Evolutionary conservation across 2,113 vertebrate genomes (phyloP).

Genomic region (Trematocara marginatum): DNA sequence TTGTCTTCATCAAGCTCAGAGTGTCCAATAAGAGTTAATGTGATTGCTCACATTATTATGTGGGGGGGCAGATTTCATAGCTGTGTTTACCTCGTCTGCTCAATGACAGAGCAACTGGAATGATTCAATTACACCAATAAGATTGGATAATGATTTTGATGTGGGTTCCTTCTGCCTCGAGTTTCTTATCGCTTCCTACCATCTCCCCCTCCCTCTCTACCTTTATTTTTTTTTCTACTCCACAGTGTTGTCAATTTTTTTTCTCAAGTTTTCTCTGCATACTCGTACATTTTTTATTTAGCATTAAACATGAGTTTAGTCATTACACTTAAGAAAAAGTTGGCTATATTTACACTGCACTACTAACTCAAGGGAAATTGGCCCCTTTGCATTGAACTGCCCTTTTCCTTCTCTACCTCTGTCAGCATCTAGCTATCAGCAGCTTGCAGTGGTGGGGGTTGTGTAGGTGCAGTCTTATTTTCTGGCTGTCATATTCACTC

Average conservation of each 20-base stretch:
- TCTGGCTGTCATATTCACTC: conserved; percentile 64
- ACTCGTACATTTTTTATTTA: background rate
- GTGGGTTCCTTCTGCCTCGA: conserved; percentile 54
- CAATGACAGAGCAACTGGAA: conserved; percentile 65
- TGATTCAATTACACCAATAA: conserved; percentile 72
- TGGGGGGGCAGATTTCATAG: conserved; percentile 51
- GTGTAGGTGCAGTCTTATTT: conserved; percentile 64
- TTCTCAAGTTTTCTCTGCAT: background rate
- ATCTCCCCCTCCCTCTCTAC: background rate
- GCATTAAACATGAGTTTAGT: conserved; percentile 1
- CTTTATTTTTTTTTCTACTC: background rate
- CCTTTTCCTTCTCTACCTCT: background rate
- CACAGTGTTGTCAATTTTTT: background rate
- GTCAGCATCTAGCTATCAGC: conserved; percentile 45
- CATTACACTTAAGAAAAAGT: background rate
- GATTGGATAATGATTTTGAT: conserved; percentile 68
- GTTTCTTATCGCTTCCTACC: conserved; percentile 57
- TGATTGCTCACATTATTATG: conserved; percentile 66
- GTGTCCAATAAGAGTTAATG: conserved; percentile 72
- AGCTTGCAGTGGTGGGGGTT: conserved; percentile 49
- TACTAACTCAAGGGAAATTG: conserved; percentile 6
- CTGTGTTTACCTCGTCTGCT: conserved; percentile 65
- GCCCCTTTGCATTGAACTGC: background rate
- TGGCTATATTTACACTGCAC: conserved; percentile 15
- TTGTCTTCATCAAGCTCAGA: conserved; percentile 66